Base-by-base conservation (phyloP, 2,113 vertebrate genomes). In the Neoarius graeffei region DNA sequence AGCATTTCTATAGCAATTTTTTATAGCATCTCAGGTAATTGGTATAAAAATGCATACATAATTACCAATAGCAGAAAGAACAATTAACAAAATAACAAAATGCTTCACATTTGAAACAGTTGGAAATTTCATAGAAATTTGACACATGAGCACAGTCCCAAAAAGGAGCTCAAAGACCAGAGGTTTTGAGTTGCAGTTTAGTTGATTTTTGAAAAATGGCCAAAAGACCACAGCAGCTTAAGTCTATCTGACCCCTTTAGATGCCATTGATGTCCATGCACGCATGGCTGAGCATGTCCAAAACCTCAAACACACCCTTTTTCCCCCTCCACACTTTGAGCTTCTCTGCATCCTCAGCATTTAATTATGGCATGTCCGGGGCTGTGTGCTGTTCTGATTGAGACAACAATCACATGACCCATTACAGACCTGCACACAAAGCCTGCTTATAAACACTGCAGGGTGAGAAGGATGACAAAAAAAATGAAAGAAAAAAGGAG, bases 291-390 rank as follows among this genome's bases (percentile, higher is more conserved):
- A 89, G 92, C 93, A 90, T 83, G 92, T 93, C 91, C 91, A 94
- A 94, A 94, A 92, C 19, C 50, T 15, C 88, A 84, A 88, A 42
- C 57, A 81, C 52, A 80, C 25, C 77, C 91, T 91, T 84, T 89
- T 60, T 82, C 77, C 0, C 57, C 23, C 59, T 50, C 23, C 59
- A 84, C 86, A 85, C 73, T 85, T 89, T 89, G 89, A 35, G 4
- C 86, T 73, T 76, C 88, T 89, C 90, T 91, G 91, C 92, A 5
- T 79, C 89, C 89, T 91, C 85, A 88, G 83, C 91, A 84, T 94
- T 95, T 95, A 94, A 95, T 95, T 93, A 92, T 83, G 90, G 89
- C 85, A 86, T 91, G 92, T 93, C 91, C 90, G 83, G 92, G 92
- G 87, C 30, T 4, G 69, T 87, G 73, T 81, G 85, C 80, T 60